Percentiles rank a stretch among this genome's conserved stretches.
These are phyloP conservation scores for Copsychus sechellarum DNA, from an alignment of 2,113 vertebrate genomes.

Conservation along the genomic window DNA sequence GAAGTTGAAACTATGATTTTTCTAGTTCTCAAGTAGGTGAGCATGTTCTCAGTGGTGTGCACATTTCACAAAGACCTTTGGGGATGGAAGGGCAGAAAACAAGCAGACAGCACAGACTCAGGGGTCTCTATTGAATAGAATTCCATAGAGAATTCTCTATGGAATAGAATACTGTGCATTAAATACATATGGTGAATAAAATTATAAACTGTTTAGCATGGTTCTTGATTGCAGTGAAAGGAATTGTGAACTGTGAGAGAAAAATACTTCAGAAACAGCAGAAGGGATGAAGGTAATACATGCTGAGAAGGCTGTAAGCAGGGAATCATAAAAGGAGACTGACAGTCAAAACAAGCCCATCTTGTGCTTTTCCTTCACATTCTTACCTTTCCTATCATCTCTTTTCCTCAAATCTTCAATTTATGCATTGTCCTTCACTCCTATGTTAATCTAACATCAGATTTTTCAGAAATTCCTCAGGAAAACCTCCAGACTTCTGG, in stretches of 20 bases:
- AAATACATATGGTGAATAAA: constrained; percentile 1
- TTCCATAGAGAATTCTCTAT: background rate
- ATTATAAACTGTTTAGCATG: background rate
- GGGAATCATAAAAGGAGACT: background rate
- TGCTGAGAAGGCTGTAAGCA: background rate
- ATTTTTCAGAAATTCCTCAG: background rate
- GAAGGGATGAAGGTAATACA: background rate
- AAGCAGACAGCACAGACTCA: background rate
- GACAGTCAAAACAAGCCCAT: background rate
- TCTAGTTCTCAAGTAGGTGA: background rate
- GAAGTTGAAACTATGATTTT: background rate
- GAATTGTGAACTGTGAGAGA: background rate
- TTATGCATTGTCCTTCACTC: background rate
- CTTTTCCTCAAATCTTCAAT: background rate
- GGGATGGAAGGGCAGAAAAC: background rate
- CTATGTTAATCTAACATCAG: background rate
- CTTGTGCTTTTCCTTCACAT: background rate
- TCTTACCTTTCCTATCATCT: background rate
- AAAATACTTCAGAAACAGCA: background rate
- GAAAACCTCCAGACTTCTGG: background rate
- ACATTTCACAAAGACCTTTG: background rate
- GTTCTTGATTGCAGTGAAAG: constrained; percentile 40
- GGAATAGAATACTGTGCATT: background rate
- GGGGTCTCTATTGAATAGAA: background rate
- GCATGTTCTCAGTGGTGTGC: background rate